phyloP scores from a whole-genome alignment of 2,888 invertebrate genomes.

The Dasysyrphus albostriatus region DNA sequence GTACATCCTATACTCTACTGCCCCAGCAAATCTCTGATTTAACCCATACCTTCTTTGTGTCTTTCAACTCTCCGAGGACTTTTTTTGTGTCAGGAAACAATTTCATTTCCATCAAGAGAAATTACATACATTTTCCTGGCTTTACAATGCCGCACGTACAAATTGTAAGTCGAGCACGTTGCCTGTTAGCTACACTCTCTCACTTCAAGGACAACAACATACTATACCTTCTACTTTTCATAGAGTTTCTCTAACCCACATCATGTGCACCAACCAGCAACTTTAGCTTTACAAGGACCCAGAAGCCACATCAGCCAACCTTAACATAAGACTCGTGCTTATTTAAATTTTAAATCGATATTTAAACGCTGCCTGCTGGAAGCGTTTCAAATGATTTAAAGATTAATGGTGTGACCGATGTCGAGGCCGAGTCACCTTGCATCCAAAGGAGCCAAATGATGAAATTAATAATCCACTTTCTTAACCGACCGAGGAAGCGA shows the following conservation, averaged over 20 bases:
- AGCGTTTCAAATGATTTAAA: slow-evolving; percentile 36
- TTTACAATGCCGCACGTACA: slow-evolving; percentile 22
- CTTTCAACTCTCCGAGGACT: slow-evolving; percentile 1
- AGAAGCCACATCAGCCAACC: background rate
- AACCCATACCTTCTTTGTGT: background rate
- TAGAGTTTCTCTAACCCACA: background rate
- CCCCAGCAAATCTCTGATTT: background rate
- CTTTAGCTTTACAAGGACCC: background rate
- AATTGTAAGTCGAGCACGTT: slow-evolving; percentile 26
- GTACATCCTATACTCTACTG: background rate
- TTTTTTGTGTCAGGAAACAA: slow-evolving; percentile 12
- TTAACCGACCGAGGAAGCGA: slow-evolving; percentile 5
- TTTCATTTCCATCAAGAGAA: slow-evolving; percentile 40
- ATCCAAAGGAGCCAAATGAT: slow-evolving; percentile 33
- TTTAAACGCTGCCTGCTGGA: slow-evolving; percentile 37
- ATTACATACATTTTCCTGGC: slow-evolving; percentile 40
- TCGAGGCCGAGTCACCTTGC: background rate
- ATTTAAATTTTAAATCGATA: slow-evolving; percentile 41
- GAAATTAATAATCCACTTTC: slow-evolving; percentile 46
- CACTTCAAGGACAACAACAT: slow-evolving; percentile 31
- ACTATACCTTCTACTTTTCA: background rate
- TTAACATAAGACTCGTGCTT: slow-evolving; percentile 3
- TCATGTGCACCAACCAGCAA: background rate
- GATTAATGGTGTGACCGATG: slow-evolving; percentile 22
- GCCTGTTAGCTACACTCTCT: background rate